Evolutionary conservation across 2,888 invertebrate species (phyloP), one percentile per base, ranked within the genome.

Genomic region (Eubasilissa splendida): DNA sequence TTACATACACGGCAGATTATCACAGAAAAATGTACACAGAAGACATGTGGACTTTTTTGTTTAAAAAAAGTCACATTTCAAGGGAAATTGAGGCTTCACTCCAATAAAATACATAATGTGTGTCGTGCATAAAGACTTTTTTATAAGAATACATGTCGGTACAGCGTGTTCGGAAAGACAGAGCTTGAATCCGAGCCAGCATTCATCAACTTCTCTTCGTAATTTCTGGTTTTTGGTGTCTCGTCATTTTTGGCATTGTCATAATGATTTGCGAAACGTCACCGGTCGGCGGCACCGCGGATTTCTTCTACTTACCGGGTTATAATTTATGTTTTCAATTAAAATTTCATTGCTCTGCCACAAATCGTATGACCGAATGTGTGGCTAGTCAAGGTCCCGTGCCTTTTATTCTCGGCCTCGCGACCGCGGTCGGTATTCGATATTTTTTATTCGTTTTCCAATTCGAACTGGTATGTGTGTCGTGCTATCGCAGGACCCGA

Each of bases 381-480:
- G 50, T 50, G 8, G 52, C 42, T 42, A 68, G 50, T 68, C 74
- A 74, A 74, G 74, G 74, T 74, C 74, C 58, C 14, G 4, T 59
- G 42, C 33, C 54, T 53, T n/a, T 70, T 52, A 66, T 42, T 59
- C 59, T 60, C 42, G 33, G 33, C 66, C 70, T 70, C 70, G 54
- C 52, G 71, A 73, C 31, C 71, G 31, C 73, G 58, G 31, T 58
- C 50, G 74, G 58, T 58, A 74, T 74, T 74, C 42, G 50, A n/a
- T 14, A 33, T 73, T 58, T 74, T 74, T 68, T 56, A 42, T 14
- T 74, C 74, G 50, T 42, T 74, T 74, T 74, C 22, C 42, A 53
- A 53, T 10, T 10, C 22, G 42, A 58, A 74, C 74, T 33, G 74
- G 74, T 58, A 58, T 58, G 42, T 58, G 59, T 71, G 22, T 71